Percentiles rank a stretch among this genome's conserved stretches.
Conservation (phyloP, 2,888 invertebrate genomes). For the Eledone cirrhosa region DNA sequence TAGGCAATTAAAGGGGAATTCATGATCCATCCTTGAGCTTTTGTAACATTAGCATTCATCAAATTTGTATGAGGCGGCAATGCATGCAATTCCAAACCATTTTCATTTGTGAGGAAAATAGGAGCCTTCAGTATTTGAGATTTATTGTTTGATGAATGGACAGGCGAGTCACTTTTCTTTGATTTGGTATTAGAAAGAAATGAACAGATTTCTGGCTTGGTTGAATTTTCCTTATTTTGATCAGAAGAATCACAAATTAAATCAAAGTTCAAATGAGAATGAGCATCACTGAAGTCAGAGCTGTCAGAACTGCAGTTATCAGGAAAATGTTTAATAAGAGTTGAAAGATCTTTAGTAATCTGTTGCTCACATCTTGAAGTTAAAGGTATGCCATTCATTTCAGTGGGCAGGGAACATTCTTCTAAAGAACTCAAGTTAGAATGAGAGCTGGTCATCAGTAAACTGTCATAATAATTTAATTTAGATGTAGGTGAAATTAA, state of each 20-base stretch:
- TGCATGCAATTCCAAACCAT: slow-evolving; percentile 8
- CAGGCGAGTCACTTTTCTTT: not conserved
- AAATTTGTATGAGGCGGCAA: not conserved
- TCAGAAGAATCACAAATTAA: not conserved
- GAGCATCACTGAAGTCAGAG: not conserved
- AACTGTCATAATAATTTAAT: too few relatives aligned
- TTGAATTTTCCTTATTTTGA: not conserved
- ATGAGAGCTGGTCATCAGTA: not conserved
- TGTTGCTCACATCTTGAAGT: slow-evolving; percentile 56
- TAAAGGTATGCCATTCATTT: slow-evolving; percentile 55
- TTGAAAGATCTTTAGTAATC: slow-evolving; percentile 53
- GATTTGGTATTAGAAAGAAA: not conserved
- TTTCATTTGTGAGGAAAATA: slow-evolving; percentile 7
- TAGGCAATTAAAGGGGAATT: slow-evolving; percentile 15
- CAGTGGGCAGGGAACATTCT: slow-evolving; percentile 51
- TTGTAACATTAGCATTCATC: not conserved
- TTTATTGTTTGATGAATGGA: not conserved
- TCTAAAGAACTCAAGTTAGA: slow-evolving; percentile 8
- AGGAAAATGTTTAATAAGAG: slow-evolving; percentile 43
- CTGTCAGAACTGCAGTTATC: not conserved
- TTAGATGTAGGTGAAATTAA: too few relatives aligned
- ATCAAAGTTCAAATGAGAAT: not conserved
- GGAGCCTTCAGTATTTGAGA: not conserved
- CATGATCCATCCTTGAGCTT: slow-evolving; percentile 15
- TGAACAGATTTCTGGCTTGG: not conserved